phyloP scores from a whole-genome alignment of 2,888 invertebrate species.

The Watsonalla binaria region DNA sequence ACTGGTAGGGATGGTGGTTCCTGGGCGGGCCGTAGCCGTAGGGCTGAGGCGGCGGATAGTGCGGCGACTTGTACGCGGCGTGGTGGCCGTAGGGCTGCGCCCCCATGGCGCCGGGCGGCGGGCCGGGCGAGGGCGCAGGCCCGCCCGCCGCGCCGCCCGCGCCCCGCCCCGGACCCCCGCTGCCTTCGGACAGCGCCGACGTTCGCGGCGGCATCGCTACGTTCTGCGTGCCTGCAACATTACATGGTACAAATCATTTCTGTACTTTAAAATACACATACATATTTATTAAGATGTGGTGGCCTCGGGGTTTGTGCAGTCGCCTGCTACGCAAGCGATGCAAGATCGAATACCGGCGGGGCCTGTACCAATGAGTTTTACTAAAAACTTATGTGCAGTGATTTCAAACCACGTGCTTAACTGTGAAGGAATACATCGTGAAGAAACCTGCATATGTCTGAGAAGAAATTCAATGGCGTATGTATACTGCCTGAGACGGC shows the following conservation, averaged over 20 bases:
- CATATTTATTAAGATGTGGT: no score
- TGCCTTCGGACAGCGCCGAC: constrained; percentile 83
- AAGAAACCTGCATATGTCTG: no score
- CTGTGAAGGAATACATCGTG: no score
- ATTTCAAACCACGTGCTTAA: no score
- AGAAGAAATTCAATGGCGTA: no score
- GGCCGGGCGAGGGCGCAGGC: constrained; percentile 47
- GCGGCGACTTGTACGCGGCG: constrained; percentile 61
- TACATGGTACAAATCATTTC: not conserved
- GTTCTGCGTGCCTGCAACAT: constrained; percentile 88
- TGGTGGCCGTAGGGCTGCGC: constrained; percentile 67
- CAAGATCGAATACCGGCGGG: no score
- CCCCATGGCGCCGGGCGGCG: constrained; percentile 63
- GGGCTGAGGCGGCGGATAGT: constrained; percentile 71
- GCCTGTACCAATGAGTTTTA: no score
- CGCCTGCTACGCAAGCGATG: no score
- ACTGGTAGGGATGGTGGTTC: constrained; percentile 72
- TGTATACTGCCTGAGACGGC: no score
- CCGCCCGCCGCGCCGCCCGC: constrained; percentile 44
- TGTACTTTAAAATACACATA: no score
- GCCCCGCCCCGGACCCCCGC: constrained; percentile 50
- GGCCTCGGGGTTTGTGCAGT: no score
- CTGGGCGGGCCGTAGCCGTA: constrained; percentile 63
- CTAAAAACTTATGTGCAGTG: no score
- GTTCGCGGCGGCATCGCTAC: constrained; percentile 97